Evolutionary conservation across 2,888 invertebrate genomes (phyloP).

Genomic region (Agonum fuliginosum): DNA sequence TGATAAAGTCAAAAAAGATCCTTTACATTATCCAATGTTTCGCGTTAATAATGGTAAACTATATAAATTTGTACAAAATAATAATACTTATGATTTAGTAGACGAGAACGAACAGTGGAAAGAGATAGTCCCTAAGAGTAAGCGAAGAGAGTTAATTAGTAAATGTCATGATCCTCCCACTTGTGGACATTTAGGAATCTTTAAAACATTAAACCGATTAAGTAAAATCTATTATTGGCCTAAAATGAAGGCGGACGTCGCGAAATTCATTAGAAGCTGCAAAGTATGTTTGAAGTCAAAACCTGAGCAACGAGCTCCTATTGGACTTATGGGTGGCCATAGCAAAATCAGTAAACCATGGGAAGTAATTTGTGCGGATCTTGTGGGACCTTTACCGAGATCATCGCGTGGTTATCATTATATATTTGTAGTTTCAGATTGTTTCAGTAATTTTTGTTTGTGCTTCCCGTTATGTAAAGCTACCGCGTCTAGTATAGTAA

Average conservation of each 20-base stretch:
- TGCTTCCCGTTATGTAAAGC: slow-evolving; percentile 59
- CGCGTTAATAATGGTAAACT: background rate
- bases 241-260: slow-evolving; percentile 34
- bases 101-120: slow-evolving; percentile 18
- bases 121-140: background rate
- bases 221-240: background rate
- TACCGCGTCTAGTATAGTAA: background rate
- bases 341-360: background rate
- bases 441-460: slow-evolving; percentile 61
- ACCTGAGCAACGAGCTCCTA: too few relatives aligned
- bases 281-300: background rate
- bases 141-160: background rate
- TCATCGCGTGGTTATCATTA: background rate
- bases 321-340: slow-evolving; percentile 2
- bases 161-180: background rate
- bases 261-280: background rate
- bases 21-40: background rate
- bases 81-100: background rate
- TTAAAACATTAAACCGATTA: background rate
- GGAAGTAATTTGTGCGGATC: background rate
- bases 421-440: slow-evolving; percentile 61
- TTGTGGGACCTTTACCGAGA: background rate
- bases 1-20: slow-evolving; percentile 47
- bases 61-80: background rate
- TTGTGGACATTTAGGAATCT: background rate